Evolutionary conservation across 1,140 invertebrate genomes (phyloP), one percentile per base, ranked within the genome.

Genomic region (Drosophila suzukii): DNA sequence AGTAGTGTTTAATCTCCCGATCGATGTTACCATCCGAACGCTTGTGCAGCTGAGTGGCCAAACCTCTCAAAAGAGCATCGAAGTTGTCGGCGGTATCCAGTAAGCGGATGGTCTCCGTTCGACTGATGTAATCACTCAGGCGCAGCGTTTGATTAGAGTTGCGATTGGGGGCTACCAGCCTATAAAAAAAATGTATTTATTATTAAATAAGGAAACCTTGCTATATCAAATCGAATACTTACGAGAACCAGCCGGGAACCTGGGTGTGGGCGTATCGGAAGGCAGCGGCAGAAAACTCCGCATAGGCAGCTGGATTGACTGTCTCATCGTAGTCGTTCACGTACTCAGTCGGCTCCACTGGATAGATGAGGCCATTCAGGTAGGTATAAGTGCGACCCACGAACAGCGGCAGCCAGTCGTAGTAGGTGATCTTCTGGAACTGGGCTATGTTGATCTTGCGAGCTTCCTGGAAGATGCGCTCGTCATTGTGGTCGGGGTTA

Each of bases 401-500:
- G 47, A 98, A 94, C 54, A 96, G 94, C 2, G 97, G 97, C n/a
- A 98, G 92, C 94, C 96, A 98, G 92, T 98, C 97, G 73, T 96
- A 96, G 80, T 97, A 98, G 7, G 95, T 95, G 34, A 98, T 96
- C 47, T 97, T 94, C 92, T 98, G 97, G 81, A 96, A 94, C 88
- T 96, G 93, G 1, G 96, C 97, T 32, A 95, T 95, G 51, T 94
- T 93, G 38, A 98, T 97, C 70, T 95, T 94, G 57, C 97, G 93
- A 0, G 97, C 94, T 93, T 98, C 97, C 92, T 99, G 97, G 92
- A 95, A 98, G 6, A 97, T 91, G 0, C 94, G 96, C 91, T 98
- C 97, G 78, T 98, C 97, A 55, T 94, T 94, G 96, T 97, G 98
- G 60, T 97, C 95, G 0, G 96, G 96, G 93, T 99, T 99, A 0